A percentile compares a stretch with the other conserved stretches of the same genome.
Conservation (phyloP, 2,797 vertebrate genomes). For the Pteropus rufus region DNA sequence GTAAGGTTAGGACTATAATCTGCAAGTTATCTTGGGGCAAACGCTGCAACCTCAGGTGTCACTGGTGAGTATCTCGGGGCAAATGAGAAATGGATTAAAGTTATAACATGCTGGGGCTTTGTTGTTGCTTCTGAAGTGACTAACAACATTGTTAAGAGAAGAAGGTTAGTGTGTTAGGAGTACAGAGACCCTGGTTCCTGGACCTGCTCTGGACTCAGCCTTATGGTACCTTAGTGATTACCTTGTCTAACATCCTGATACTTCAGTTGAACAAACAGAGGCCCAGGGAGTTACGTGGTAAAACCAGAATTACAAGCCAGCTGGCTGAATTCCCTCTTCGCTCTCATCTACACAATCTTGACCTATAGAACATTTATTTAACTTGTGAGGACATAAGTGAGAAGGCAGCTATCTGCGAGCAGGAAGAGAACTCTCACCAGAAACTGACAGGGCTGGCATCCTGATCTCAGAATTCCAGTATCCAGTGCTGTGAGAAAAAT, state of each 20-base stretch:
- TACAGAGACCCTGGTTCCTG: not conserved
- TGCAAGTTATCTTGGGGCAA: too few species aligned
- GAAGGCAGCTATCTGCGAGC: not conserved
- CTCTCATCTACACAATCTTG: not conserved
- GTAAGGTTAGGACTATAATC: too few species aligned
- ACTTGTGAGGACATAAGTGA: not conserved
- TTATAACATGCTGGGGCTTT: not conserved
- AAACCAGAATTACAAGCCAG: not conserved
- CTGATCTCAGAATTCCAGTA: not conserved
- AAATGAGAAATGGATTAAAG: too few species aligned
- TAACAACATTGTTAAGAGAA: not conserved
- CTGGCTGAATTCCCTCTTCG: not conserved
- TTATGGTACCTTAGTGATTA: not conserved
- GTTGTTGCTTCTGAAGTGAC: not conserved
- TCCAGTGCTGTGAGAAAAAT: not conserved
- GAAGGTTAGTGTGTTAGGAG: not conserved
- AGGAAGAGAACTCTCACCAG: not conserved
- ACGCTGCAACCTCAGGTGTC: too few species aligned
- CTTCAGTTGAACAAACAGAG: not conserved
- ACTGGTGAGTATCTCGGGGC: too few species aligned
- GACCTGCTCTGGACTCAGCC: not conserved
- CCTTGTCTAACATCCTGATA: not conserved
- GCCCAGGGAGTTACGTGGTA: not conserved
- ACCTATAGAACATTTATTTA: not conserved
- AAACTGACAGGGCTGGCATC: not conserved